phyloP scores from a whole-genome alignment of 1,140 invertebrate genomes.

The Aphelenchoides besseyi region DNA sequence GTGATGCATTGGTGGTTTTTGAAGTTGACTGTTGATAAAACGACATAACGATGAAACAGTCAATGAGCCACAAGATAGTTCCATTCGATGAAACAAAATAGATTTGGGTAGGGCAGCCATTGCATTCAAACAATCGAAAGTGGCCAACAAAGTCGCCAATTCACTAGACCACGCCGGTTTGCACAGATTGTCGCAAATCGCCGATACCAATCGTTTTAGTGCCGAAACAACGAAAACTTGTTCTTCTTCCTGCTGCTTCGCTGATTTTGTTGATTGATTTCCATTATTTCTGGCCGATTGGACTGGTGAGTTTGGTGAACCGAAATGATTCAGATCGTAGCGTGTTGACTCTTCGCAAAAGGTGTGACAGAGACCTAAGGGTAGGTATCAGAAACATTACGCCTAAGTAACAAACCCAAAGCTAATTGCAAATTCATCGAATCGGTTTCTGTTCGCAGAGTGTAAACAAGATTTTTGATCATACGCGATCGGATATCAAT shows the following conservation, averaged over 20 bases:
- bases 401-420: constrained; percentile 68
- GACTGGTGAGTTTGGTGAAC: not conserved
- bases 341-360: constrained; percentile 45
- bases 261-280: not conserved
- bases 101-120: constrained; percentile 42
- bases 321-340: constrained; percentile 47
- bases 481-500: constrained; percentile 76
- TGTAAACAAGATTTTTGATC: constrained; percentile 80
- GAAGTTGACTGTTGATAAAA: constrained; percentile 92
- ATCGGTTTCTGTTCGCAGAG: constrained; percentile 80
- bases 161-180: constrained; percentile 52
- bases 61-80: constrained; percentile 67
- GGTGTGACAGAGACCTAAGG: constrained; percentile 41
- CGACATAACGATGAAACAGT: constrained; percentile 65
- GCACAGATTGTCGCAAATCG: constrained; percentile 59
- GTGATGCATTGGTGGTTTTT: constrained; percentile 85
- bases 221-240: constrained; percentile 41
- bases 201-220: constrained; percentile 48
- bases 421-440: constrained; percentile 84
- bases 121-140: constrained; percentile 57
- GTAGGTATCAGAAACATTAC: constrained; percentile 15
- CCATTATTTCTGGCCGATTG: not conserved
- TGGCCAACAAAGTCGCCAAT: constrained; percentile 46
- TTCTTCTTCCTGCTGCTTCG: not conserved
- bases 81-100: constrained; percentile 53